Conservation (phyloP, 2,797 vertebrate species). For the Molossus alvarezi region DNA sequence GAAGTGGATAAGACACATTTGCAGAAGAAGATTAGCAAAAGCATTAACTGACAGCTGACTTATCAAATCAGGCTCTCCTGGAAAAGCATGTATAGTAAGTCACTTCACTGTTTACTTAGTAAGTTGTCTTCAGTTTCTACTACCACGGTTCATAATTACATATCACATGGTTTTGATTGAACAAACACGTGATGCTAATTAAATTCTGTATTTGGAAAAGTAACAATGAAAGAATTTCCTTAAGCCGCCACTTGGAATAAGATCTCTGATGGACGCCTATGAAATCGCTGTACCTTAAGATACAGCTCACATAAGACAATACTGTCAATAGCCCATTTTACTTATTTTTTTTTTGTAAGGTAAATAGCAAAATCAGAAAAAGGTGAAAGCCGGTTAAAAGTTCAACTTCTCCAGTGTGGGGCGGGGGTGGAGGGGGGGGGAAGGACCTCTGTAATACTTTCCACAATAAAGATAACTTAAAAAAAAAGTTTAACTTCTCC, state of each 20-base stretch:
- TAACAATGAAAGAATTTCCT: background rate
- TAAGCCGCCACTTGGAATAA: constrained; percentile 21
- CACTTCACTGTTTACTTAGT: constrained; percentile 74
- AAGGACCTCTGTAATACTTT: no score
- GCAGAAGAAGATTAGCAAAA: constrained; percentile 40
- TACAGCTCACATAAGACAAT: background rate
- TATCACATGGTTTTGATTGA: constrained; percentile 76
- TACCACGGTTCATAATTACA: constrained; percentile 78
- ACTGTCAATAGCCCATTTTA: background rate
- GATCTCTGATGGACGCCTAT: background rate
- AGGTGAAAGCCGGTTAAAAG: background rate
- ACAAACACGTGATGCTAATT: constrained; percentile 73
- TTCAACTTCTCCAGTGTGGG: background rate
- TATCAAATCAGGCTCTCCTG: constrained; percentile 30
- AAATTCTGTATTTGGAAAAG: constrained; percentile 79
- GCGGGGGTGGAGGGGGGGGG: no score
- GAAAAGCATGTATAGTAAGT: constrained; percentile 48
- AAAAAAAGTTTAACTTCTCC: constrained; percentile 1
- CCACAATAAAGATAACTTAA: no score
- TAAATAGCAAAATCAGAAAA: constrained; percentile 2
- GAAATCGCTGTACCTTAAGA: background rate
- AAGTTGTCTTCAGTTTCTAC: constrained; percentile 74
- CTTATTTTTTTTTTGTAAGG: background rate
- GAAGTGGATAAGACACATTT: constrained; percentile 52
- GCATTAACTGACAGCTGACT: background rate